Evolutionary conservation across 2,888 invertebrate genomes (phyloP), one percentile per base, ranked within the genome.

Genomic region (Halictus quadricinctus): DNA sequence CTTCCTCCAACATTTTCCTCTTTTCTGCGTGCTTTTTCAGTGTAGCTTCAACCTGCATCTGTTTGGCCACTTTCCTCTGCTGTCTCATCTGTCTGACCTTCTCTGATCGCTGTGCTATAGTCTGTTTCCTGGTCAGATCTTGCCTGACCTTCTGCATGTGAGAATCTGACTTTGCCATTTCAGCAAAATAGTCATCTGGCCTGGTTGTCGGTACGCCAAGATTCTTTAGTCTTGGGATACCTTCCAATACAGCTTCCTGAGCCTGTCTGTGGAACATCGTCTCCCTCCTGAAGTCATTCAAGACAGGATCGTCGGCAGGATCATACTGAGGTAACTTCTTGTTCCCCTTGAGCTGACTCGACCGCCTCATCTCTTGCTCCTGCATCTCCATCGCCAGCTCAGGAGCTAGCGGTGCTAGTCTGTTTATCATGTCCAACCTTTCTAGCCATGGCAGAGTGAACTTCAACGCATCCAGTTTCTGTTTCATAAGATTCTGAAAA

Each of bases 141-240:
- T 97, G 96, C 74, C 98, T 96, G 0, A 99, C 97, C 95, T 98
- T 99, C 92, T 99, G 98, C 99, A 99, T 99, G 92, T 99, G 99
- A 54, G 96, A 96, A 95, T 99, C 99, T 21, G 98, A 96, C 95
- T 99, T 99, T 0, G 98, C 98, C 99, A 99, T 99, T 95, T 99
- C 98, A 0, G 99, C 99, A 95, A 99, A 99, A 94, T 99, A 99
- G 95, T 99, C 99, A 80, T 98, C 98, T 0, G 99, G 99, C 76
- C 97, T 96, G 92, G 96, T 97, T 0, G 98, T 99, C 0, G 96
- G 95, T 73, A 99, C 95, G 36, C 96, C 97, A 8, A 98, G 94
- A 64, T 96, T 96, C 85, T 98, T 97, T 13, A 99, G 95, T 88
- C 96, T 96, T 72, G 97, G 96, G 41, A 99, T 96, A 0, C 97